These are phyloP conservation scores for Monodelphis domestica DNA, from an alignment of 2,797 vertebrate species.

Conservation along the genomic window DNA sequence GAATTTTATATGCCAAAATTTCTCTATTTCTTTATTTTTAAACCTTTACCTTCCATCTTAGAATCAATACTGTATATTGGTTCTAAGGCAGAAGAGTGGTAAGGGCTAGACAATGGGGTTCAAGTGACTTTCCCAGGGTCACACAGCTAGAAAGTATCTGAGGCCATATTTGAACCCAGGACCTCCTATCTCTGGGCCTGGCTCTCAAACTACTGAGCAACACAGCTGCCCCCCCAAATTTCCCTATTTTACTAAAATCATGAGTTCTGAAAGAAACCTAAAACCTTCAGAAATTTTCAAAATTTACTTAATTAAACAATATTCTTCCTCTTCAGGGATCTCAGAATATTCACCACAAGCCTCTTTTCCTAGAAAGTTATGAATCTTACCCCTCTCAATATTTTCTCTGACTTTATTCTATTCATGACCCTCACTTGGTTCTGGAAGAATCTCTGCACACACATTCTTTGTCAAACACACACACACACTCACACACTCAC, in stretches of 20 bases:
- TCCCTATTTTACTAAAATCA: not conserved
- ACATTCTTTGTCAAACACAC: not conserved
- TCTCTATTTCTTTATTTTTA: too few species aligned
- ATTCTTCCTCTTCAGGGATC: not conserved
- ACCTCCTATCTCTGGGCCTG: too few species aligned
- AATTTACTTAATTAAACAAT: not conserved
- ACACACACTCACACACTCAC: too few species aligned
- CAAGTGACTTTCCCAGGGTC: too few species aligned
- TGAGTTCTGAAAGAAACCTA: not conserved
- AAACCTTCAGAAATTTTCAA: not conserved
- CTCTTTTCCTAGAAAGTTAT: not conserved
- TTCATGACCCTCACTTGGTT: not conserved
- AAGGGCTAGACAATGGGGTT: too few species aligned
- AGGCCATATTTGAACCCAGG: too few species aligned
- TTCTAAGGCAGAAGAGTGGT: too few species aligned
- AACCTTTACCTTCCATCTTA: too few species aligned
- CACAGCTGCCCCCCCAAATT: too few species aligned
- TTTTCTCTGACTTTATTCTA: not conserved
- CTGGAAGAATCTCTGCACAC: not conserved
- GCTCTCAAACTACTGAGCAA: too few species aligned
- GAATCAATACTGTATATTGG: too few species aligned
- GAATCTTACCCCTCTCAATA: constrained; percentile 33
- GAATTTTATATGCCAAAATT: not conserved
- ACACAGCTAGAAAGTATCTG: too few species aligned
- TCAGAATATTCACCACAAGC: not conserved